Conservation (phyloP, 1,140 invertebrate genomes). For the Sycobia sp. region DNA sequence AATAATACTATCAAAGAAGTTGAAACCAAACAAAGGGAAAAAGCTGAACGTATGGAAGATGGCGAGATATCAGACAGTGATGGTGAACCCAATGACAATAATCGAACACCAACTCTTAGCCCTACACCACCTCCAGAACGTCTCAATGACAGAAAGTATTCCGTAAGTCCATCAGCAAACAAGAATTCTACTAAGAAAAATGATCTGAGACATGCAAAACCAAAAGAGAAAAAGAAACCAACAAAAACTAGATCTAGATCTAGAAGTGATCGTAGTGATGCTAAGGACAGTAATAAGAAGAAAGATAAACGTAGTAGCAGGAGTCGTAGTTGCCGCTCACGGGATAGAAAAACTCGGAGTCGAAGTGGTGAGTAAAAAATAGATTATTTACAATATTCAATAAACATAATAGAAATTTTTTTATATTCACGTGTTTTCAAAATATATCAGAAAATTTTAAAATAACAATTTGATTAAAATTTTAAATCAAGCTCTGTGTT, state of each 20-base stretch:
- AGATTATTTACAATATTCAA: not conserved
- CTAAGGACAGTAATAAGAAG: conserved; percentile 47
- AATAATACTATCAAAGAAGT: conserved; percentile 70
- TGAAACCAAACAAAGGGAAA: conserved; percentile 68
- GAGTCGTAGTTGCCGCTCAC: conserved; percentile 44
- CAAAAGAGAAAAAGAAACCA: conserved; percentile 59
- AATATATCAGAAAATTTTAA: too few relatives aligned
- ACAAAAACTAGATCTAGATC: conserved; percentile 49
- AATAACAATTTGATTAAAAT: too few relatives aligned
- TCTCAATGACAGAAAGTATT: conserved; percentile 33
- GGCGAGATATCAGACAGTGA: conserved; percentile 68
- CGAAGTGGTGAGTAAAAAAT: conserved; percentile 48
- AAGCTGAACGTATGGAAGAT: conserved; percentile 68
- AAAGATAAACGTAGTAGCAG: conserved; percentile 43
- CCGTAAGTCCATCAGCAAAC: conserved; percentile 34
- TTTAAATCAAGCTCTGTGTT: too few relatives aligned
- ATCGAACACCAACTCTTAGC: conserved; percentile 57
- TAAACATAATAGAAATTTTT: too few relatives aligned
- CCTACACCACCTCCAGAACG: conserved; percentile 44
- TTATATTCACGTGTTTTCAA: too few relatives aligned
- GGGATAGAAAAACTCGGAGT: conserved; percentile 48
- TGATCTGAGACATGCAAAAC: conserved; percentile 59
- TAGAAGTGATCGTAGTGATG: conserved; percentile 54
- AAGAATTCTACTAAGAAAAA: conserved; percentile 49
- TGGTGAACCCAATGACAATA: conserved; percentile 63